phyloP scores from a whole-genome alignment of 2,113 vertebrate species.

The Mastomys natalensis region DNA sequence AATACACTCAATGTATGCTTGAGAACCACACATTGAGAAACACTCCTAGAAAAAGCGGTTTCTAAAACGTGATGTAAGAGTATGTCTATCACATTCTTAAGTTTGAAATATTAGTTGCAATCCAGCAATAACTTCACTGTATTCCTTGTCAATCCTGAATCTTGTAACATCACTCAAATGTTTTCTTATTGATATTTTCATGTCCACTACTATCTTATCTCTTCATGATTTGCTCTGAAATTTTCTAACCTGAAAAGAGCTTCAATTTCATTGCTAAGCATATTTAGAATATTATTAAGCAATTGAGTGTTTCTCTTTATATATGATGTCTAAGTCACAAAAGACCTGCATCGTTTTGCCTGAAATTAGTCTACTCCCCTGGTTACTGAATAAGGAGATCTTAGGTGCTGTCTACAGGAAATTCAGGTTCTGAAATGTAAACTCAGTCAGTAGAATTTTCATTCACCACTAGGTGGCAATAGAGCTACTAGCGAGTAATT shows the following conservation, averaged over 20 bases:
- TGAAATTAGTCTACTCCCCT: not conserved
- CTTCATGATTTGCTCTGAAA: not conserved
- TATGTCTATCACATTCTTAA: not conserved
- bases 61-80: not conserved
- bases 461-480: slow-evolving; percentile 66
- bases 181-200: not conserved
- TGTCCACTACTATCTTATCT: not conserved
- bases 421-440: not conserved
- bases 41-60: not conserved
- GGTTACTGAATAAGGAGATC: not conserved
- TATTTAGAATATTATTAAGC: not conserved
- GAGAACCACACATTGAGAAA: not conserved
- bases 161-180: not conserved
- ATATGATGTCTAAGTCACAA: not conserved
- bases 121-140: not conserved
- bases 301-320: not conserved
- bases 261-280: not conserved
- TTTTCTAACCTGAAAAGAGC: not conserved
- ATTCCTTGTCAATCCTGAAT: not conserved
- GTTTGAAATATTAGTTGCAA: not conserved
- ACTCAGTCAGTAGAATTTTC: not conserved
- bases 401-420: not conserved
- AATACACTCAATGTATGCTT: not conserved
- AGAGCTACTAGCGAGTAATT: not conserved
- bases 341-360: not conserved